Evolutionary conservation across 2,113 vertebrate species (phyloP).

Genomic region (Coptodon rendalli): DNA sequence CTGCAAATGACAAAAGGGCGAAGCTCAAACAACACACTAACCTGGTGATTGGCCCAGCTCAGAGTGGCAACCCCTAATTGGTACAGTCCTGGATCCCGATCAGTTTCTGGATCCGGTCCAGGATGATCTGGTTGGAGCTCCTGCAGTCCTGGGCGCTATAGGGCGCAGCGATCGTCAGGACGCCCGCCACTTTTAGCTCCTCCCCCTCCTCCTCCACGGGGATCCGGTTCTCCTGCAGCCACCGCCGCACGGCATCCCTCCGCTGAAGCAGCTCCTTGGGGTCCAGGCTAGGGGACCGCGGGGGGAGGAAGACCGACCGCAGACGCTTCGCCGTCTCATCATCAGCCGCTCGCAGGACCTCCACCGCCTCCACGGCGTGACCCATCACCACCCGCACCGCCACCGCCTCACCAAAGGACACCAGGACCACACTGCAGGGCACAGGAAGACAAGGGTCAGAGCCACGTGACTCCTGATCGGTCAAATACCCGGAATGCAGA

Average conservation of each 20-base stretch:
- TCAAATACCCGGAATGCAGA: background rate
- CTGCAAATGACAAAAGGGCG: background rate
- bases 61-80: background rate
- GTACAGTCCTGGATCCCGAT: slow-evolving; percentile 59
- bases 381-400: slow-evolving; percentile 78
- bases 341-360: slow-evolving; percentile 70
- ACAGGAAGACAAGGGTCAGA: background rate
- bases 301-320: slow-evolving; percentile 51
- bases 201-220: slow-evolving; percentile 71
- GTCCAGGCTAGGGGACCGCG: slow-evolving; percentile 39
- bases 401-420: slow-evolving; percentile 66
- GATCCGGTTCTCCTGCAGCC: slow-evolving; percentile 86
- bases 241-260: slow-evolving; percentile 66
- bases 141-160: slow-evolving; percentile 84
- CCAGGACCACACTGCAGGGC: slow-evolving; percentile 79
- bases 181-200: slow-evolving; percentile 77
- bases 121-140: slow-evolving; percentile 88
- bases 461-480: background rate
- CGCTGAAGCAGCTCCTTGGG: slow-evolving; percentile 67
- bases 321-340: slow-evolving; percentile 58
- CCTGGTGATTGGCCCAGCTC: background rate
- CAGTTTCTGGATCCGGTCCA: slow-evolving; percentile 83
- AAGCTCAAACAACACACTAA: background rate
- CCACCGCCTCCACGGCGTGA: slow-evolving; percentile 78
- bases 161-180: slow-evolving; percentile 79